Percentiles rank a stretch among this genome's conserved stretches.
Evolutionary conservation across 2,113 vertebrate species (phyloP).

Genomic region (Pandion haliaetus): DNA sequence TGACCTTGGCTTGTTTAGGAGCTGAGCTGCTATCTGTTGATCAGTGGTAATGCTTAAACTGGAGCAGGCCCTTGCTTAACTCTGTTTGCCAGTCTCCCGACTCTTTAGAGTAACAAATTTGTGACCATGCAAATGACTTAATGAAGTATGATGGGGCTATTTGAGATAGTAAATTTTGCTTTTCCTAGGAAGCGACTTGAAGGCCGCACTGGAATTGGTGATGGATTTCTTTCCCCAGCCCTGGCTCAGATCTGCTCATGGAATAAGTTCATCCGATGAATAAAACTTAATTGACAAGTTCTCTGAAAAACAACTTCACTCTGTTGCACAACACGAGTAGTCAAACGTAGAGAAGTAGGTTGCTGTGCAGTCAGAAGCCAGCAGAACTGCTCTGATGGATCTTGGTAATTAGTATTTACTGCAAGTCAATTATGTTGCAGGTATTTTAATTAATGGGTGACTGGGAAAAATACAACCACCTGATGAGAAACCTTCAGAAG

Average conservation of each 20-base stretch:
- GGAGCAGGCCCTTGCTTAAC: background rate
- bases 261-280: background rate
- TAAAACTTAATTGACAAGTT: background rate
- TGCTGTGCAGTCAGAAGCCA: constrained; percentile 54
- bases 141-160: background rate
- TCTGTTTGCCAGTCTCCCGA: background rate
- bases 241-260: background rate
- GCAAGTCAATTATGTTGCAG: constrained; percentile 59
- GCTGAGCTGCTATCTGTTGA: background rate
- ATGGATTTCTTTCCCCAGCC: background rate
- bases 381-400: constrained; percentile 63
- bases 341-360: background rate
- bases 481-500: constrained; percentile 60
- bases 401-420: constrained; percentile 75
- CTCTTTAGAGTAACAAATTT: background rate
- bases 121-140: background rate
- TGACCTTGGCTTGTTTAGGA: background rate
- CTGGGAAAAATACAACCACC: constrained; percentile 55
- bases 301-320: background rate
- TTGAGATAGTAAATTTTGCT: background rate
- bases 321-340: constrained; percentile 45
- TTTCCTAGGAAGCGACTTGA: background rate
- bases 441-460: constrained; percentile 75
- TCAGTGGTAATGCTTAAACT: background rate
- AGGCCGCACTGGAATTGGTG: background rate